Evolutionary conservation across 2,113 vertebrate genomes (phyloP).

Genomic region (Pomatorhinus ruficollis): DNA sequence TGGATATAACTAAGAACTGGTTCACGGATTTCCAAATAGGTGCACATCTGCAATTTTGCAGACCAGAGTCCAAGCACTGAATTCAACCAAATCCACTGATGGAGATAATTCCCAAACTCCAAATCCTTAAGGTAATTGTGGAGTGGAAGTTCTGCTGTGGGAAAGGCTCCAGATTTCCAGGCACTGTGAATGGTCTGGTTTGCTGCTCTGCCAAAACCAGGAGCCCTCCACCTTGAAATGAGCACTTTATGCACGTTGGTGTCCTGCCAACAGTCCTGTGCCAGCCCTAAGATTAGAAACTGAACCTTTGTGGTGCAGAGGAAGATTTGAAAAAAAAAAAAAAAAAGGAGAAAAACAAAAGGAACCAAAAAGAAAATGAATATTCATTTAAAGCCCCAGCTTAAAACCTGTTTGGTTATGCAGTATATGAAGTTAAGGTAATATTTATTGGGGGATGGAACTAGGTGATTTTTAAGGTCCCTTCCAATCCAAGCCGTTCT

Average conservation of each 20-base stretch:
- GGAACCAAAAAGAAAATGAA: neutral
- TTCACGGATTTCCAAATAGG: neutral
- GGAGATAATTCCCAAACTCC: neutral
- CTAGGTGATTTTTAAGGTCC: neutral
- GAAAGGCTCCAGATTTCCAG: neutral
- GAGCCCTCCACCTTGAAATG: neutral
- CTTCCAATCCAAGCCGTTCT: neutral
- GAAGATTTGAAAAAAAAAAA: neutral
- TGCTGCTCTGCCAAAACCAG: neutral
- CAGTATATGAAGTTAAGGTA: neutral
- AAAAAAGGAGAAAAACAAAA: neutral
- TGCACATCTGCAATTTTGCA: neutral
- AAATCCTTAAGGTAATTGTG: neutral
- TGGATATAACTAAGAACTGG: neutral
- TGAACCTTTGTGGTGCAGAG: neutral
- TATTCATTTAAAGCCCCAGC: neutral
- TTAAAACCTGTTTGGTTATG: neutral
- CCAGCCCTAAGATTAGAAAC: neutral
- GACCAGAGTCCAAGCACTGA: neutral
- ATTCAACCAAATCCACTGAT: neutral
- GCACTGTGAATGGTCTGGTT: neutral
- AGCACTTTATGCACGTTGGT: neutral
- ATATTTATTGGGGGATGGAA: neutral
- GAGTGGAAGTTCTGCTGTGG: neutral
- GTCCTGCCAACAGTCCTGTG: neutral